Base-by-base conservation (phyloP, 30 jellyfish, hydroid and myxozoan genomes). In the Aurelia coerulea region DNA sequence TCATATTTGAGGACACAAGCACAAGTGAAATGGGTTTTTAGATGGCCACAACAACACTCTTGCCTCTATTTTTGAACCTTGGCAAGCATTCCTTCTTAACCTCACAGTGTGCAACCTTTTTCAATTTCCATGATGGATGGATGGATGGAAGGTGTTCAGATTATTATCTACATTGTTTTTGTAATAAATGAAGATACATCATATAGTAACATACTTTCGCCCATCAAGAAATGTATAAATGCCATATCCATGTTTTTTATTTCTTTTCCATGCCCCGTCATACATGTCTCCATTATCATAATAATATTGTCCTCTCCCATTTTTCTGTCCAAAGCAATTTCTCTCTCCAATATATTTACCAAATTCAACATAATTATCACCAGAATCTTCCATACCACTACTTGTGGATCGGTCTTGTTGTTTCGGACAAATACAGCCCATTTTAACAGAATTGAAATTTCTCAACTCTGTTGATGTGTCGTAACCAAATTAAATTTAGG, bases 271-370 rank as follows among this genome's bases (percentile, higher is more conserved):
- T 67, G 50, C 49, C 17, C 94, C 94, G 53, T 85, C 94, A 67
- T 73, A 85, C 41, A 51, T 60, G 54, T 85, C 94, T 33, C 94
- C 94, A 64, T 73, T 85, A 42, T 76, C 94, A 65, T 85, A 85
- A 74, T 85, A 85, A 85, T 85, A 73, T 69, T 85, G 94, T 29
- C 94, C 94, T 85, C 74, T 73, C 17, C 94, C 94, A 75, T 70
- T 62, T 53, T 73, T 85, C 33, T 76, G 94, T 29, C 94, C 83
- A 23, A 37, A 15, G 69, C 83, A 85, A 62, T 85, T 76, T 65
- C 83, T 73, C 23, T 76, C 84, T 42, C 94, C 94, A 16, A 74
- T 65, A 35, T 85, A 85, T 32, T 74, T 85, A 13, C 84, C 83
- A 74, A 60, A 85, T 56, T 85, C 88, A 16, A 85, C 88, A 67